These are phyloP conservation scores for Cheirogaleus major DNA, from an alignment of 2,797 vertebrate genomes.

Conservation along the genomic window DNA sequence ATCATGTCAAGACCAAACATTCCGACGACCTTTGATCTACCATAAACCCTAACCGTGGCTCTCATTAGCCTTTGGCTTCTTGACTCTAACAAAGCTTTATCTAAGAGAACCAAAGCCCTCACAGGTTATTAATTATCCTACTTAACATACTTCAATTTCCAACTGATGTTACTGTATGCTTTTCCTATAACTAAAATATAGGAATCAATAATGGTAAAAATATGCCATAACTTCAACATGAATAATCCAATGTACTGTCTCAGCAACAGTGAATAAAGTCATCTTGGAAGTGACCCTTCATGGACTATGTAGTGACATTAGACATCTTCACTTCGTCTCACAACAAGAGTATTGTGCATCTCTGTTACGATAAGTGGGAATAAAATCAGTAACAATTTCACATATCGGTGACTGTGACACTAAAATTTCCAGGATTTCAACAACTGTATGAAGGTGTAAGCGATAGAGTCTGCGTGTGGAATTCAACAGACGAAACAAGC, in stretches of 20 bases:
- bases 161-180: neutral
- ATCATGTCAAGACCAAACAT: neutral
- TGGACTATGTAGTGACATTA: neutral
- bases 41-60: neutral
- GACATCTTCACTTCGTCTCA: neutral
- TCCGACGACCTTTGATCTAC: neutral
- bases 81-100: neutral
- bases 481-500: neutral
- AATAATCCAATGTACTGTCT: neutral
- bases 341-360: neutral
- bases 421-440: neutral
- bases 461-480: neutral
- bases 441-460: accelerated
- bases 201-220: neutral
- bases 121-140: neutral
- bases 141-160: neutral
- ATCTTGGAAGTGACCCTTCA: neutral
- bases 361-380: neutral
- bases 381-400: neutral
- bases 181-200: neutral
- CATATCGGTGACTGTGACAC: neutral
- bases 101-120: neutral
- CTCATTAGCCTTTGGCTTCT: neutral
- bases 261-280: neutral
- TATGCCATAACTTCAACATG: neutral